phyloP scores from a whole-genome alignment of 2,888 invertebrate genomes.

The Campoplex capitator region DNA sequence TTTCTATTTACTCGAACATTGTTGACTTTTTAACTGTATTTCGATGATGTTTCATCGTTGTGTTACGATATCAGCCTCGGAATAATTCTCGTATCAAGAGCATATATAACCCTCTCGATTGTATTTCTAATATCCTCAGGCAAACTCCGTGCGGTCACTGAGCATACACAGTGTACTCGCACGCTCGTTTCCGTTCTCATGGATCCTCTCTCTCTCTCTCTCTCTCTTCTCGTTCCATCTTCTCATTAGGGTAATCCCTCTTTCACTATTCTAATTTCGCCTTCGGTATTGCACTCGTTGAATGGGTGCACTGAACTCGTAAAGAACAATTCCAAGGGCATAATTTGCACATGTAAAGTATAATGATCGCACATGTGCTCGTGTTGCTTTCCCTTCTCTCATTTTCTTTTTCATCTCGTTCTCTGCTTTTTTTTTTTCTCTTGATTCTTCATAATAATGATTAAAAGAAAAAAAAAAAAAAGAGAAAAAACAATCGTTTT shows the following conservation, averaged over 20 bases:
- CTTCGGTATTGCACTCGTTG: slow-evolving; percentile 38
- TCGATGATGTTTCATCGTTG: not conserved
- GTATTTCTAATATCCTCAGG: slow-evolving; percentile 56
- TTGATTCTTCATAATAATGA: not conserved
- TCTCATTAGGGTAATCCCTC: slow-evolving; percentile 53
- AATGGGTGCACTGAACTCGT: slow-evolving; percentile 64
- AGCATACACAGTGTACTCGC: slow-evolving; percentile 67
- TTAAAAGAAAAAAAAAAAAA: not conserved
- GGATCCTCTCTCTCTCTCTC: slow-evolving; percentile 57
- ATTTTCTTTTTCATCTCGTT: not conserved
- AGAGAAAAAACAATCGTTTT: not conserved
- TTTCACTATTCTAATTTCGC: slow-evolving; percentile 67
- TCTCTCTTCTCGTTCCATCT: slow-evolving; percentile 29
- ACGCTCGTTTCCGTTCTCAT: slow-evolving; percentile 78
- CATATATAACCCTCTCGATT: slow-evolving; percentile 58
- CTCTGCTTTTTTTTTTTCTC: not conserved
- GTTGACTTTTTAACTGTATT: not conserved
- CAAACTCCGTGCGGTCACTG: slow-evolving; percentile 49
- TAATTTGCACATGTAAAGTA: slow-evolving; percentile 19
- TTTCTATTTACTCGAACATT: not conserved
- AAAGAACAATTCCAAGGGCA: slow-evolving; percentile 55
- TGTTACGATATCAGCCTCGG: slow-evolving; percentile 43
- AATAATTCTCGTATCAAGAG: slow-evolving; percentile 49
- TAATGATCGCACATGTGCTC: slow-evolving; percentile 16
- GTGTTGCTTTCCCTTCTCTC: not conserved